Base-by-base conservation (phyloP, 1,140 invertebrate species). In the Hylaeus volcanicus region DNA sequence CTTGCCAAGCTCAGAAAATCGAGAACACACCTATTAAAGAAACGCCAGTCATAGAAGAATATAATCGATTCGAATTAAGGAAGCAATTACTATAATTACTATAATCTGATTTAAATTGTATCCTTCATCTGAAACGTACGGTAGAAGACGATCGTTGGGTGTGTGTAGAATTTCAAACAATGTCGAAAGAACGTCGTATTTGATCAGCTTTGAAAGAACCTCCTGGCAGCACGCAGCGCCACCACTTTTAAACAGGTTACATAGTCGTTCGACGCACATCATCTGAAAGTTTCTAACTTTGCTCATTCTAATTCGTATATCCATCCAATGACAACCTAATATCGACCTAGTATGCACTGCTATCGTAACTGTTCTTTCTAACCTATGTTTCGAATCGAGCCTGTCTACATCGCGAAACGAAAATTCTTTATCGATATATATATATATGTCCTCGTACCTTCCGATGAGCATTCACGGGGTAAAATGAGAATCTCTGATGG, bases 91-190 rank as follows among this genome's bases (percentile, higher is more conserved):
- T 26, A 26, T 26, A 26, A 26, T 26, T 26, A 26, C 26, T 26
- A 26, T 26, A 26, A 26, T 26, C 26, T 26, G 26, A 26, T 0
- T 26, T 26, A 26, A 26, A 26, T 26, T 26, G 26, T 26, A 26
- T 26, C 26, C 26, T 6, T 48, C 48, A 26, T 0, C 9, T 5
- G 5, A 51, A 37, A 64, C 76, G 1, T 82, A 86, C 84, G 15
- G 56, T 0, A 86, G 37, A 5, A 86, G 74, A 41, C 43, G 53
- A 41, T 80, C 65, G 0, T 53, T 48, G 9, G 66, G 26, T 2
- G 66, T 76, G 37, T 87, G 81, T 15, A 87, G 41, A 15, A 75
- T 39, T 9, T 87, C 73, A 15, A 86, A 87, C 2, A 87, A 26
- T 1, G 26, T 58, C 1, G 72, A 84, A 1, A 87, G 79, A 1